Evolutionary conservation across 2,888 invertebrate species (phyloP).

Genomic region (Heliconius aoede): DNA sequence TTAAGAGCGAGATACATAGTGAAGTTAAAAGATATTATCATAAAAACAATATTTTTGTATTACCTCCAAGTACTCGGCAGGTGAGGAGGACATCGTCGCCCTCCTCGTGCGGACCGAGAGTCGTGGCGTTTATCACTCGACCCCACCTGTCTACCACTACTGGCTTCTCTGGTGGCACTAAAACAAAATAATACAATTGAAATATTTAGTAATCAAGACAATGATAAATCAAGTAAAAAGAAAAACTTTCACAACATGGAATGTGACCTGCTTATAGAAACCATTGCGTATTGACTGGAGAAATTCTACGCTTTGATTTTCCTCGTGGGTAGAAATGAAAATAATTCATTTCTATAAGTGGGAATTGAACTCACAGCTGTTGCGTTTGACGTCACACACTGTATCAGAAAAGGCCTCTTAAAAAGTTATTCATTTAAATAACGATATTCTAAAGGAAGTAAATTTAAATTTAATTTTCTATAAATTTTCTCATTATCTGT

Average conservation of each 20-base stretch:
- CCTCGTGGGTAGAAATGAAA: neutral
- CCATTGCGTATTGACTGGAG: neutral
- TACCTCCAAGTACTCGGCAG: conserved; percentile 94
- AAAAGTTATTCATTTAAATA: neutral
- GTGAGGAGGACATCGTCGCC: conserved; percentile 93
- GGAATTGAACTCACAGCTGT: neutral
- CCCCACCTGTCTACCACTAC: conserved; percentile 94
- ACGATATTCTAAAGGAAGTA: neutral
- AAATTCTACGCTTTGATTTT: neutral
- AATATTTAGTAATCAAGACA: neutral
- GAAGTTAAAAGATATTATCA: too few relatives aligned
- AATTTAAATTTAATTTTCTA: neutral
- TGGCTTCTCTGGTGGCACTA: conserved; percentile 95
- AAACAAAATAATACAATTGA: conserved; percentile 49
- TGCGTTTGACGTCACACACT: neutral
- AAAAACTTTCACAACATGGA: too few relatives aligned
- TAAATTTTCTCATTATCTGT: neutral
- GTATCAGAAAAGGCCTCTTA: neutral
- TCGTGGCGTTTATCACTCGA: conserved; percentile 90
- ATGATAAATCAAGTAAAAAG: neutral
- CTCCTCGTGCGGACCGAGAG: conserved; percentile 92
- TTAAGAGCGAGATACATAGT: too few relatives aligned
- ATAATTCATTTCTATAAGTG: neutral
- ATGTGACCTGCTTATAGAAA: neutral
- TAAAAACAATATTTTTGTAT: conserved; percentile 55